These are phyloP conservation scores for Kryptolebias marmoratus DNA, from an alignment of 2,113 vertebrate genomes.

Conservation along the genomic window DNA sequence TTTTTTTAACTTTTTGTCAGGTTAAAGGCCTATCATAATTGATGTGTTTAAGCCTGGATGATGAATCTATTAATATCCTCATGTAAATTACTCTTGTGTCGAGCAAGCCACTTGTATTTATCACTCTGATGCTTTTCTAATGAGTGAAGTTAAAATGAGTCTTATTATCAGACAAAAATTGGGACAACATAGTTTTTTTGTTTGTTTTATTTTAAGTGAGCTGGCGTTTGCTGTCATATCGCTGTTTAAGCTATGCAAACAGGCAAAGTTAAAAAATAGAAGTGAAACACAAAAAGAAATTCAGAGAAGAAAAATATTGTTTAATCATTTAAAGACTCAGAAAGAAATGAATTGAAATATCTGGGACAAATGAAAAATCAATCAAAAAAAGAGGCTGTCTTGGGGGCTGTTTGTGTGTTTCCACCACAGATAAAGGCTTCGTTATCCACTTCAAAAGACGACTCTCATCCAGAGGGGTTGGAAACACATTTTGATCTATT, in stretches of 20 bases:
- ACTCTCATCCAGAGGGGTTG: slow-evolving; percentile 48
- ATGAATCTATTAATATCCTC: slow-evolving; percentile 79
- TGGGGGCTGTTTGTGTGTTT: slow-evolving; percentile 44
- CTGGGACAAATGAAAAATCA: slow-evolving; percentile 75
- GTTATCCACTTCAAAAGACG: slow-evolving; percentile 61
- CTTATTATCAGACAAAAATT: slow-evolving; percentile 66
- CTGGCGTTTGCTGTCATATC: slow-evolving; percentile 36
- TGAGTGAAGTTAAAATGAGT: slow-evolving; percentile 75
- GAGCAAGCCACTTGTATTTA: slow-evolving; percentile 68
- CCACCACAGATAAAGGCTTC: slow-evolving; percentile 42
- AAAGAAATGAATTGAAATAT: slow-evolving; percentile 69
- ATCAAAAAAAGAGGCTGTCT: slow-evolving; percentile 57
- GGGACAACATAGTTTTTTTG: slow-evolving; percentile 22
- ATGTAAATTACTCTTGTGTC: slow-evolving; percentile 72
- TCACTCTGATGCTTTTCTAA: slow-evolving; percentile 72
- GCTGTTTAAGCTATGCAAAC: slow-evolving; percentile 32
- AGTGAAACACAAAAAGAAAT: slow-evolving; percentile 28
- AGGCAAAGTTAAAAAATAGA: slow-evolving; percentile 32
- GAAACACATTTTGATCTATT: slow-evolving; percentile 62
- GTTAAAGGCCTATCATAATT: slow-evolving; percentile 76
- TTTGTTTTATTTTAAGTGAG: slow-evolving; percentile 19
- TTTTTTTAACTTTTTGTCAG: slow-evolving; percentile 61
- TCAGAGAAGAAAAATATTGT: slow-evolving; percentile 14
- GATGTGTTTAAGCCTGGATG: slow-evolving; percentile 65
- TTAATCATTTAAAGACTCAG: slow-evolving; percentile 64